Evolutionary conservation across 2,113 vertebrate genomes (phyloP).

Genomic region (Telmatochromis brachygnathus): DNA sequence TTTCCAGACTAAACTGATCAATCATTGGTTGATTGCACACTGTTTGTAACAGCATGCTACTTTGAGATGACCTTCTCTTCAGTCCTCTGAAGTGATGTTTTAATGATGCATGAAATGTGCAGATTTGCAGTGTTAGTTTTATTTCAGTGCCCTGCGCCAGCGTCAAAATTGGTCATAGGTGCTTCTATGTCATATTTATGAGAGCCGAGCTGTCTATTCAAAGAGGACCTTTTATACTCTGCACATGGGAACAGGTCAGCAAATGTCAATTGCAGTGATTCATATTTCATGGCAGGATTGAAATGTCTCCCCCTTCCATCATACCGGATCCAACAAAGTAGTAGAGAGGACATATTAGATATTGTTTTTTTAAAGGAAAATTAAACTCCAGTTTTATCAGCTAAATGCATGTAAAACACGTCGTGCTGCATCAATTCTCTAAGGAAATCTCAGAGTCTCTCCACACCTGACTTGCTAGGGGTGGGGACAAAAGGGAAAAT

Average conservation of each 20-base stretch:
- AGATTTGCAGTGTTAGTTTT: constrained; percentile 61
- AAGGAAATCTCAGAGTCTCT: constrained; percentile 37
- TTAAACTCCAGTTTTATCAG: not conserved
- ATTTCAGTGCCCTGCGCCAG: constrained; percentile 34
- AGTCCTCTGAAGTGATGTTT: constrained; percentile 45
- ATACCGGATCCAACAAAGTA: not conserved
- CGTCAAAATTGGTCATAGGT: constrained; percentile 46
- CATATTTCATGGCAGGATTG: constrained; percentile 52
- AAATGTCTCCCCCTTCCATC: constrained; percentile 61
- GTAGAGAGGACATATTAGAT: not conserved
- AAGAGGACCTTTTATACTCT: constrained; percentile 55
- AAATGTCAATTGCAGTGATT: constrained; percentile 58
- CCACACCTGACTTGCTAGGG: constrained; percentile 53
- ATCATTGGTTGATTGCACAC: constrained; percentile 33
- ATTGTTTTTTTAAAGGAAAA: not conserved
- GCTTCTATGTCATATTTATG: constrained; percentile 61
- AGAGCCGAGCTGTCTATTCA: constrained; percentile 51
- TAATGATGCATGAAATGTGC: constrained; percentile 68
- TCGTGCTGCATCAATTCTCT: constrained; percentile 15
- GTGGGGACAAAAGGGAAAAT: constrained; percentile 20
- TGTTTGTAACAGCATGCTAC: constrained; percentile 41
- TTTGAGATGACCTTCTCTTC: constrained; percentile 57
- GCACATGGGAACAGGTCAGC: constrained; percentile 63
- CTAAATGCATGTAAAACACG: constrained; percentile 10
- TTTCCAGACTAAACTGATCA: constrained; percentile 25